Conservation (phyloP, 2,888 invertebrate genomes). For the Rhingia campestris region DNA sequence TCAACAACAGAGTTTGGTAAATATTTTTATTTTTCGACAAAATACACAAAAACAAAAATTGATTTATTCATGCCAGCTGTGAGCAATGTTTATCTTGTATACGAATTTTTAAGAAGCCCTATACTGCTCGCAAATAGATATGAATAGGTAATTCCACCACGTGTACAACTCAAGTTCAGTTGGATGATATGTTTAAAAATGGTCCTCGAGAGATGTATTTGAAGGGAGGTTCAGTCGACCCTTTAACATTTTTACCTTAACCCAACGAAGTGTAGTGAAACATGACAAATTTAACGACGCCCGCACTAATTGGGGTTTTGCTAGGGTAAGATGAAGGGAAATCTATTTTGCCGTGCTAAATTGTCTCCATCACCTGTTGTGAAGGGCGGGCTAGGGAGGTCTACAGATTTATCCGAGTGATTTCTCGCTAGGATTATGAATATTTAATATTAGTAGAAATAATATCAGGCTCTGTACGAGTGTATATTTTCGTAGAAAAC, state of each 20-base stretch:
- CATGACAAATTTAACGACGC: constrained; percentile 20
- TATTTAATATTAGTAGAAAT: constrained; percentile 24
- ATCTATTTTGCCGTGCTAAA: constrained; percentile 21
- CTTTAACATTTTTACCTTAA: background rate
- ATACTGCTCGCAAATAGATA: background rate
- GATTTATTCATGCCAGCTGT: constrained; percentile 19
- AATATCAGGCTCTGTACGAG: background rate
- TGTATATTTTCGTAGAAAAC: background rate
- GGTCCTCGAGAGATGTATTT: background rate
- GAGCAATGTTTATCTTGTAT: constrained; percentile 9
- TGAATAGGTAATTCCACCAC: background rate
- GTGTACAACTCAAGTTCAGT: background rate
- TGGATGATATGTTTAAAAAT: background rate
- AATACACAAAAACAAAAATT: constrained; percentile 24
- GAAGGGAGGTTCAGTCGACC: background rate
- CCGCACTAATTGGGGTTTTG: constrained; percentile 22
- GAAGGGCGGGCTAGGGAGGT: background rate
- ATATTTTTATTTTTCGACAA: constrained; percentile 20
- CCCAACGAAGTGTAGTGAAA: constrained; percentile 2
- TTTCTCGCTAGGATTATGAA: constrained; percentile 1
- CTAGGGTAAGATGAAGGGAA: constrained; percentile 11
- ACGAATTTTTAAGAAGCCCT: constrained; percentile 15
- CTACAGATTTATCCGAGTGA: constrained; percentile 13
- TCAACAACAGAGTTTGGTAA: background rate
- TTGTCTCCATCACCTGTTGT: constrained; percentile 37